Conservation (phyloP, 2,113 vertebrate genomes). For the Cheilinus undulatus region DNA sequence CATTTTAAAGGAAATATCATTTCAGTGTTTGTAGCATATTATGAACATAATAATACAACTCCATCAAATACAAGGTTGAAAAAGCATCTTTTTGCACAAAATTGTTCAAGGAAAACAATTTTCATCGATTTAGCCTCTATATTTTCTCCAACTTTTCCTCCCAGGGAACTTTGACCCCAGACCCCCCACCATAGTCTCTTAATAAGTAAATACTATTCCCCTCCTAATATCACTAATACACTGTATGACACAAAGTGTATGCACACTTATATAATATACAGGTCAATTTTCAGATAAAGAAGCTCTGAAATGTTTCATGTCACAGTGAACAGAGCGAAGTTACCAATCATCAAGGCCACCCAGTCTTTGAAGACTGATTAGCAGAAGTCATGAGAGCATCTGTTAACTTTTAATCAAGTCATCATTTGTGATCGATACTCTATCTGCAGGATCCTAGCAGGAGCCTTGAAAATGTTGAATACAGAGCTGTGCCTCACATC, state of each 20-base stretch:
- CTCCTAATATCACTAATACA: too few species aligned
- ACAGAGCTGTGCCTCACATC: constrained; percentile 16
- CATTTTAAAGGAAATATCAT: too few species aligned
- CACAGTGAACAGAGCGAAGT: background rate
- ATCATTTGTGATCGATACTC: constrained; percentile 58
- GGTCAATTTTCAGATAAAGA: constrained; percentile 28
- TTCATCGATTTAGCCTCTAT: too few species aligned
- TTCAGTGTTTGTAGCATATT: too few species aligned
- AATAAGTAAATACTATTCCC: too few species aligned
- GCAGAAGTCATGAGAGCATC: constrained; percentile 25
- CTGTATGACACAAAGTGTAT: background rate
- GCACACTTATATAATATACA: constrained; percentile 4
- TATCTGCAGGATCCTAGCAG: constrained; percentile 30
- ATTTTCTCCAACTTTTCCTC: too few species aligned
- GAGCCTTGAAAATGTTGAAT: constrained; percentile 34
- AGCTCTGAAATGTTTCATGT: background rate
- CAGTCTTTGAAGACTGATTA: constrained; percentile 25
- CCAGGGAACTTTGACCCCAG: too few species aligned
- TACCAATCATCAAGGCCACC: background rate
- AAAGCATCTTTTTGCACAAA: too few species aligned
- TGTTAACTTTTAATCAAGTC: constrained; percentile 56
- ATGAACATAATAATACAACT: too few species aligned
- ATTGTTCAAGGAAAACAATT: too few species aligned
- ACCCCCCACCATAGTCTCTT: too few species aligned
- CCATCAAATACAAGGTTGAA: too few species aligned